Base-by-base conservation (phyloP, 2,113 vertebrate species). In the Cyprinodon tularosa region DNA sequence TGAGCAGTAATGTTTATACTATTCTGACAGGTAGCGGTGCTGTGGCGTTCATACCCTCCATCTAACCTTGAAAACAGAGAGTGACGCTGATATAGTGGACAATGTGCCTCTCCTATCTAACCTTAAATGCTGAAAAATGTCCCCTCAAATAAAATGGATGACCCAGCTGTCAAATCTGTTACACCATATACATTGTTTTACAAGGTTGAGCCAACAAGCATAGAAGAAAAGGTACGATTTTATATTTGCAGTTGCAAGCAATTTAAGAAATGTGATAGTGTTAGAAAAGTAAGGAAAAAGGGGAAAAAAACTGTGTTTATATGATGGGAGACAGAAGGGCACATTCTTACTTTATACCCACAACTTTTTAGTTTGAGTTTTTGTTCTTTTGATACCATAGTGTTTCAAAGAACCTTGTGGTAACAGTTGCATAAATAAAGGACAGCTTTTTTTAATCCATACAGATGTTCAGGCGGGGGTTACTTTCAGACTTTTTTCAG, bases 41-140 rank as follows among this genome's bases (percentile, higher is more conserved):
- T 75, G 76, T 75, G 44, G 79, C 68, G 74, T 74, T 84, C 72
- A 50, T 66, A 82, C 71, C 85, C 86, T 74, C 78, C 40, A 17
- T 71, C 72, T 90, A 89, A 94, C 92, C 90, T 93, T 93, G 87
- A 85, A 74, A 86, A 68, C 64, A 50, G 78, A 81, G 82, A 91
- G 85, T 85, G 86, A 89, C 69, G 78, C 90, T 93, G 91, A 90
- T 89, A 77, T 90, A 90, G 88, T 90, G 78, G 81, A 77, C 84
- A 76, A 72, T 62, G 50, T 57, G 61, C 61, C 80, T 74, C 85
- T 88, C 84, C 77, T 81, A 85, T 88, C 83, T 80, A 83, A 79
- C 83, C 80, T 82, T 84, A 93, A 91, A 91, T 89, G 88, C 86
- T 91, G 90, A 93, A 91, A 93, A 93, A 93, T 91, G 87, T 91